phyloP scores from a whole-genome alignment of 2,888 invertebrate genomes.

The Drosophila peninsularis region DNA sequence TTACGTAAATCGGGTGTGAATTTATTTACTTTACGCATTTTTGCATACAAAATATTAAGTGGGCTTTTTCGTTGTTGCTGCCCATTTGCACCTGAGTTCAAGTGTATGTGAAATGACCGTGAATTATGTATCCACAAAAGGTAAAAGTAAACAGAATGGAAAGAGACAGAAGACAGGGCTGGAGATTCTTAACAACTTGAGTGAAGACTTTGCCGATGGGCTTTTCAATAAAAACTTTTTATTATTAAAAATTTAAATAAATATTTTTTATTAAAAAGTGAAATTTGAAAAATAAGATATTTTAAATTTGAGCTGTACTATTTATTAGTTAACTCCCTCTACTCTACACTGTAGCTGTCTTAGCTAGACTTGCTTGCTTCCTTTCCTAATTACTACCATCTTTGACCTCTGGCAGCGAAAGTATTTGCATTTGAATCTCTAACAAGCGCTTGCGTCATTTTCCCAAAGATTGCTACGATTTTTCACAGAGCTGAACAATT shows the following conservation, averaged over 20 bases:
- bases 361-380: not conserved
- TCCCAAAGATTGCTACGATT: conserved; percentile 33
- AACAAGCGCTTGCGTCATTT: conserved; percentile 43
- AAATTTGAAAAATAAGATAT: too few relatives aligned
- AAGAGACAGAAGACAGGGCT: not conserved
- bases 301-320: not conserved
- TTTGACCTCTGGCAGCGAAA: conserved; percentile 20
- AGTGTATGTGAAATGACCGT: conserved; percentile 65
- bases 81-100: conserved; percentile 59
- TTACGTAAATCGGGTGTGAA: conserved; percentile 75
- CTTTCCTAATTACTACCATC: not conserved
- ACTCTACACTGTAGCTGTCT: not conserved
- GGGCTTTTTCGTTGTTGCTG: conserved; percentile 30
- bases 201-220: not conserved
- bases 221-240: not conserved
- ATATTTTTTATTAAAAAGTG: too few relatives aligned
- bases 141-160: conserved; percentile 28
- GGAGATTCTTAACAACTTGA: not conserved
- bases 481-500: conserved; percentile 57
- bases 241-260: not conserved
- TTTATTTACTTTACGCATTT: conserved; percentile 67
- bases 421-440: conserved; percentile 26
- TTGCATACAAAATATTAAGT: conserved; percentile 58
- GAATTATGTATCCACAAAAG: conserved; percentile 51
- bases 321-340: too few relatives aligned